phyloP scores from a whole-genome alignment of 2,888 invertebrate species.

The Galerucella nymphaeae region DNA sequence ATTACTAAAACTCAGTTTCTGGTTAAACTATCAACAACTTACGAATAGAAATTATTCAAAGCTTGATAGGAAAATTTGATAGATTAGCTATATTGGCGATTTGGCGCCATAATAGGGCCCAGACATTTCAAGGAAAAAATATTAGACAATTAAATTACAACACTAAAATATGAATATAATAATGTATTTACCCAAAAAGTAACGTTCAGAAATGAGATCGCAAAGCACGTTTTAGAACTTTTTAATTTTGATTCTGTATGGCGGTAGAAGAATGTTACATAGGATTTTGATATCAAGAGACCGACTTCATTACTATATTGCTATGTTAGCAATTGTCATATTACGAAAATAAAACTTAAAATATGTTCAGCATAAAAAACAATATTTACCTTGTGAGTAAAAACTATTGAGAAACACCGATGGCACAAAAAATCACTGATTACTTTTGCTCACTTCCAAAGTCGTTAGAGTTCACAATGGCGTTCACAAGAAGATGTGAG shows the following conservation, averaged over 20 bases:
- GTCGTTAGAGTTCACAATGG: slow-evolving; percentile 89
- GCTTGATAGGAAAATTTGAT: not conserved
- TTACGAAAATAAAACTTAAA: slow-evolving; percentile 64
- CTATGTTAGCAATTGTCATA: slow-evolving; percentile 64
- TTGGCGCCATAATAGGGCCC: not conserved
- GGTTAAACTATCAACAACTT: too few species aligned
- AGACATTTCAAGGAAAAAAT: not conserved
- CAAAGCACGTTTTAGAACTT: slow-evolving; percentile 44
- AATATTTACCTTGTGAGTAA: slow-evolving; percentile 62
- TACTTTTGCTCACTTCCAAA: slow-evolving; percentile 72
- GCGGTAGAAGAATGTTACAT: slow-evolving; percentile 74
- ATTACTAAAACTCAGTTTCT: too few species aligned
- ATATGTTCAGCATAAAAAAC: slow-evolving; percentile 48
- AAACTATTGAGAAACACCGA: slow-evolving; percentile 70
- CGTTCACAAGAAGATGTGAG: slow-evolving; percentile 70
- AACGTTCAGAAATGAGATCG: slow-evolving; percentile 13
- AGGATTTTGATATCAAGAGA: slow-evolving; percentile 76
- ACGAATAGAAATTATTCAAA: too few species aligned
- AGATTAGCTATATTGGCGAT: not conserved
- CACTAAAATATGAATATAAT: not conserved
- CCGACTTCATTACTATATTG: slow-evolving; percentile 69
- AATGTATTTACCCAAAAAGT: not conserved
- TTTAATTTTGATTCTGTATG: slow-evolving; percentile 67
- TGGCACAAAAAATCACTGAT: slow-evolving; percentile 77
- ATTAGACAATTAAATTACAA: slow-evolving; percentile 10